A percentile compares a stretch with the other conserved stretches of the same genome.
Conservation (phyloP, 1,140 invertebrate genomes). For the Delia radicum region DNA sequence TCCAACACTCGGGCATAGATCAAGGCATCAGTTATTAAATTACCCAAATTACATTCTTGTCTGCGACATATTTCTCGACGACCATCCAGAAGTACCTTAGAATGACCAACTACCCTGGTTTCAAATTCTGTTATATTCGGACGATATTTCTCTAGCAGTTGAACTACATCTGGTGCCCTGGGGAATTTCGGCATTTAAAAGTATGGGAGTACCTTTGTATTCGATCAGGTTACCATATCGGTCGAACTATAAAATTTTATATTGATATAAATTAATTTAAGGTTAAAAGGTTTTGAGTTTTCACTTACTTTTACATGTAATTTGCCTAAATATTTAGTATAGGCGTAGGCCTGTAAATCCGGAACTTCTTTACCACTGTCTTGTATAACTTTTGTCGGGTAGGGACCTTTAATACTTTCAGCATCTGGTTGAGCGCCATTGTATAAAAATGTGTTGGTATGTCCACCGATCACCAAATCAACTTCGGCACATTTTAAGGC, state of each 20-base stretch:
- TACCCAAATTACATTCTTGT: slow-evolving; percentile 83
- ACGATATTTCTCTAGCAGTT: slow-evolving; percentile 64
- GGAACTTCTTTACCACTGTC: slow-evolving; percentile 70
- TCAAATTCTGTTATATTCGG: slow-evolving; percentile 61
- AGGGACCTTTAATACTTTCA: slow-evolving; percentile 70
- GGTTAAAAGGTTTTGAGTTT: not conserved
- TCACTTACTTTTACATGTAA: slow-evolving; percentile 60
- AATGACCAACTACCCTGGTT: slow-evolving; percentile 63
- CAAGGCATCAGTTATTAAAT: slow-evolving; percentile 77
- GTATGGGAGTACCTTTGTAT: slow-evolving; percentile 77
- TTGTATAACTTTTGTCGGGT: slow-evolving; percentile 76
- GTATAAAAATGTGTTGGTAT: slow-evolving; percentile 86
- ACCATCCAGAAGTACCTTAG: slow-evolving; percentile 67
- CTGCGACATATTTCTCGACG: slow-evolving; percentile 63
- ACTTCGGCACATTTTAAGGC: slow-evolving; percentile 75
- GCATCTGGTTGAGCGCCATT: slow-evolving; percentile 66
- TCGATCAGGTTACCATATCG: slow-evolving; percentile 67
- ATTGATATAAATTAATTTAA: no score
- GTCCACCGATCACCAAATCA: slow-evolving; percentile 86
- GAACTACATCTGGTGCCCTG: slow-evolving; percentile 66
- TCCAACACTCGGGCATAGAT: slow-evolving; percentile 58
- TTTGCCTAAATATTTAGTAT: slow-evolving; percentile 87
- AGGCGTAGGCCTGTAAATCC: slow-evolving; percentile 88
- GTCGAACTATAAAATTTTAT: slow-evolving; percentile 62
- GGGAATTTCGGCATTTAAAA: slow-evolving; percentile 68